Evolutionary conservation across 2,113 vertebrate species (phyloP).

Genomic region (Acrocephalus kingi): DNA sequence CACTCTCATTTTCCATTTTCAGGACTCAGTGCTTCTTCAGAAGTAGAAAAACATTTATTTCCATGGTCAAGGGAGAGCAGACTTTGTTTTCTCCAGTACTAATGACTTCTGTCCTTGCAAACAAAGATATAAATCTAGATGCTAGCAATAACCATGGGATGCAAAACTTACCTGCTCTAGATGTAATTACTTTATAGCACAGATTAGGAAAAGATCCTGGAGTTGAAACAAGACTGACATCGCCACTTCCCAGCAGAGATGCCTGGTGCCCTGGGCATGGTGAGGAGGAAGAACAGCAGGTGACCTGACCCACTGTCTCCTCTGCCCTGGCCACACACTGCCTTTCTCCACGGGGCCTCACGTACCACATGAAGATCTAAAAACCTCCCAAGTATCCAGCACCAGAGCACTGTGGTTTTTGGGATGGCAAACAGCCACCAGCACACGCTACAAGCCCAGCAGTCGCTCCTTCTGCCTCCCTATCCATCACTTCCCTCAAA

Average conservation of each 20-base stretch:
- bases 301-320: not conserved
- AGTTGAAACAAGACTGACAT: not conserved
- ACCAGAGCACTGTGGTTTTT: not conserved
- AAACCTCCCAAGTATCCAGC: not conserved
- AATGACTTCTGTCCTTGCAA: not conserved
- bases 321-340: not conserved
- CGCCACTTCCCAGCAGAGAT: not conserved
- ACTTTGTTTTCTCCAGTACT: not conserved
- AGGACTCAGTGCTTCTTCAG: not conserved
- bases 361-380: fast-evolving
- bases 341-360: not conserved
- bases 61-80: not conserved
- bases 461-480: fast-evolving
- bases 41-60: not conserved
- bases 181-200: not conserved
- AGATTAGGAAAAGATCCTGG: not conserved
- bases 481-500: not conserved
- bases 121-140: not conserved
- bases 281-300: not conserved
- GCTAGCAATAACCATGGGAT: not conserved
- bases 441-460: not conserved
- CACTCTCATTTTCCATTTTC: not conserved
- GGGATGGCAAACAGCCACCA: not conserved
- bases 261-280: not conserved
- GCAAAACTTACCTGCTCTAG: not conserved